Base-by-base conservation (phyloP, 1,140 invertebrate species). In the Cataglyphis hispanica region DNA sequence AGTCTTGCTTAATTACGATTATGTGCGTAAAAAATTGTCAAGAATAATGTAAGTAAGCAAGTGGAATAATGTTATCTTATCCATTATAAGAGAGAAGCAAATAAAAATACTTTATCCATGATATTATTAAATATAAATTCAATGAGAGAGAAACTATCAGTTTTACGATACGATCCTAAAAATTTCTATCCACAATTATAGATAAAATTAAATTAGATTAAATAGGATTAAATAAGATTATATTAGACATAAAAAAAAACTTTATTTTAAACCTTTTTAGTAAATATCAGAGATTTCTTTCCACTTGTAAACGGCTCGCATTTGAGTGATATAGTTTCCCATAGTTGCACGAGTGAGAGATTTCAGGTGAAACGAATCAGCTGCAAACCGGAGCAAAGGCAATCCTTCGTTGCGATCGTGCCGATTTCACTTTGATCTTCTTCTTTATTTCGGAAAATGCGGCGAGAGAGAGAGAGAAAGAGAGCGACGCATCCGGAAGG, bases 341-440 rank as follows among this genome's bases (percentile, higher is more conserved):
- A n/a, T 11, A 25, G 31, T 27, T 16, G 8, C 7, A 25, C 11
- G 16, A 16, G 37, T 34, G 31, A 37, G 31, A 37, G 37, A 7
- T 6, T 72, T 81, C 31, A 16, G 50, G 27, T 31, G 37, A 72
- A 81, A 81, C 37, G 50, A 74, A 58, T 22, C 27, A 72, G 16
- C 27, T 19, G 77, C 40, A 43, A 25, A 50, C 27, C 16, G 46
- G 19, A 25, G 72, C n/a, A 40, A 27, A 40, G 8, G 34, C 64
- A 56, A 53, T 60, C 25, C 77, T 69, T 56, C 25, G 53, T 40
- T 40, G 27, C 31, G 53, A 58, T 50, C 46, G 50, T 53, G n/a
- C 43, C 70, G 74, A 60, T 13, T 16, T 50, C 56, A 74, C 69
- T 87, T 77, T 84, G 72, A 85, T 88, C 87, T 60, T 69, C 6